Percentiles rank a stretch among this genome's conserved stretches.
Conservation (phyloP, 1,140 invertebrate genomes). For the Eciton burchellii region DNA sequence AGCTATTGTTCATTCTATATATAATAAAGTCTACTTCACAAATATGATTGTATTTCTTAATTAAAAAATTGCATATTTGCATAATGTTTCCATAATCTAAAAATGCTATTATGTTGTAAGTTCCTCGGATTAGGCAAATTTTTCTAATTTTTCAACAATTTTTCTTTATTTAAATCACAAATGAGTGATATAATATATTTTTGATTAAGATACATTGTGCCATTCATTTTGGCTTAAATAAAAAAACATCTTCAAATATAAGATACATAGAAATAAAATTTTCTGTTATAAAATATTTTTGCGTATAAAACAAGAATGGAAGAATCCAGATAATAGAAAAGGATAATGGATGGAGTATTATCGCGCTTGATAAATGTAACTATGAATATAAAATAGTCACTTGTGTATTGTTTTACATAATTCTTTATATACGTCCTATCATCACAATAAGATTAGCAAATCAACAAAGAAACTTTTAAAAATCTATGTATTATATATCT, state of each 20-base stretch:
- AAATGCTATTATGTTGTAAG: too few species aligned
- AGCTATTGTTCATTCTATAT: slow-evolving; percentile 16
- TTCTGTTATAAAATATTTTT: too few species aligned
- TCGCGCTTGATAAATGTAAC: neutral
- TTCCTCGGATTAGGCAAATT: too few species aligned
- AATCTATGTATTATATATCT: slow-evolving; percentile 36
- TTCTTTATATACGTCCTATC: slow-evolving; percentile 7
- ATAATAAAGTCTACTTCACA: slow-evolving; percentile 30
- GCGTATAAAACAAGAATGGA: too few species aligned
- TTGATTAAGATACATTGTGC: too few species aligned
- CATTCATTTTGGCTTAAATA: too few species aligned
- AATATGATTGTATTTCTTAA: slow-evolving; percentile 13
- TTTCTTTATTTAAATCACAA: too few species aligned
- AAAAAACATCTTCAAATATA: too few species aligned
- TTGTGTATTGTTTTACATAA: neutral
- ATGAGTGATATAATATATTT: too few species aligned
- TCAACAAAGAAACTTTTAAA: slow-evolving; percentile 39
- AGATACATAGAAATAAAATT: neutral
- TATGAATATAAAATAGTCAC: slow-evolving; percentile 30
- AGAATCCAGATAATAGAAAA: neutral
- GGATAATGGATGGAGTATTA: slow-evolving; percentile 1
- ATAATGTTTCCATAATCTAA: neutral
- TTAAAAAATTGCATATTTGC: slow-evolving; percentile 5
- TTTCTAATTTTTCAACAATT: too few species aligned
- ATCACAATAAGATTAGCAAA: slow-evolving; percentile 62